These are phyloP conservation scores for Dicyrtoma fusca DNA, from an alignment of 2,888 invertebrate genomes.

Conservation along the genomic window DNA sequence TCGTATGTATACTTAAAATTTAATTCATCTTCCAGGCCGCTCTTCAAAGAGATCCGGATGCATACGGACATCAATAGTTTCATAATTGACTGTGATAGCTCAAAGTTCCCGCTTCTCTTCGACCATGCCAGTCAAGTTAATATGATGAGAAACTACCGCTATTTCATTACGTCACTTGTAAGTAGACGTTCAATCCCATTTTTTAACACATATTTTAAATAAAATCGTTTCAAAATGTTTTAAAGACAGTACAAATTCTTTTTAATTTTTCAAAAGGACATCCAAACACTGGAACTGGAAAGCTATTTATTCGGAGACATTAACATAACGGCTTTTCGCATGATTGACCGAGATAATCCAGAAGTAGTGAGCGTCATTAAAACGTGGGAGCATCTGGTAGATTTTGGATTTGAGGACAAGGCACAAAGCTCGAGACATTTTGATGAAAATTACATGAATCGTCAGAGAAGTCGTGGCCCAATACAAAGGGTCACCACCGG, in stretches of 20 bases:
- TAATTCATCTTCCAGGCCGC: conserved; percentile 51
- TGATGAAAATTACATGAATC: conserved; percentile 39
- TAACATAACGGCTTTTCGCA: conserved; percentile 89
- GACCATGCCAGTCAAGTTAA: conserved; percentile 52
- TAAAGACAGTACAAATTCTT: not conserved
- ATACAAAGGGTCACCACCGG: not conserved
- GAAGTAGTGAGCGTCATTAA: conserved; percentile 76
- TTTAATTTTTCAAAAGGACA: conserved; percentile 69
- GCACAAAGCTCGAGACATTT: conserved; percentile 35
- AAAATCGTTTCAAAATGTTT: conserved; percentile 11
- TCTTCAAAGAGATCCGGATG: conserved; percentile 52
- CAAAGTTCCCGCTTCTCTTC: conserved; percentile 53
- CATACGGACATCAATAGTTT: conserved; percentile 50
- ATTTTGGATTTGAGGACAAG: conserved; percentile 48
- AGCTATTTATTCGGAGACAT: conserved; percentile 94
- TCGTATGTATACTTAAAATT: too few relatives aligned
- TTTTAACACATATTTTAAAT: conserved; percentile 37
- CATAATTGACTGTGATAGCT: conserved; percentile 55
- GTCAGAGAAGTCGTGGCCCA: conserved; percentile 36
- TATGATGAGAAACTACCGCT: conserved; percentile 54
- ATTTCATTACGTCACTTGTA: conserved; percentile 55
- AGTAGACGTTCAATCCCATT: conserved; percentile 29
- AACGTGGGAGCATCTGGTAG: conserved; percentile 66
- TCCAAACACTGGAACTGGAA: conserved; percentile 88
- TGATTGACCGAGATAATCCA: conserved; percentile 82